These are phyloP conservation scores for Holothuria glaberrima DNA, from an alignment of 35 echinoderm and acorn worm genomes.

Conservation along the genomic window DNA sequence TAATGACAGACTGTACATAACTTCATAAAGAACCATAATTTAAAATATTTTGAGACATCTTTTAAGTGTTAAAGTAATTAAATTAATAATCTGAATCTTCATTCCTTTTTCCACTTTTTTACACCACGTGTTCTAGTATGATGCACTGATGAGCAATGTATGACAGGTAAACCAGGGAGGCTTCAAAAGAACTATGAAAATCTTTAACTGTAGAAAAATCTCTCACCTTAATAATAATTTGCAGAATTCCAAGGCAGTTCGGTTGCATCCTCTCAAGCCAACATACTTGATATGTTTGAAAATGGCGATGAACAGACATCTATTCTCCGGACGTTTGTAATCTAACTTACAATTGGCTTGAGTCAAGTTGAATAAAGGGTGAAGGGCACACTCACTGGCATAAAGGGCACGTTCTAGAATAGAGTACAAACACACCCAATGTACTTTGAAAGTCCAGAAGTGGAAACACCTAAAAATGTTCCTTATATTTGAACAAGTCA, in stretches of 20 bases:
- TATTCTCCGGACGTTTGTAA: constrained; percentile 83
- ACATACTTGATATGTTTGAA: constrained; percentile 91
- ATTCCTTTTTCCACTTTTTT: too few species aligned
- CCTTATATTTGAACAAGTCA: too few species aligned
- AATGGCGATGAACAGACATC: constrained; percentile 86
- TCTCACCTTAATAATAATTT: constrained; percentile 93
- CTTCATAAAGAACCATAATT: too few species aligned
- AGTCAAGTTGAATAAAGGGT: constrained; percentile 88
- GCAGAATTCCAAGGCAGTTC: constrained; percentile 86
- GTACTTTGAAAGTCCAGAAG: too few species aligned
- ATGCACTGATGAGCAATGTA: background rate
- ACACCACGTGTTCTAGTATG: too few species aligned
- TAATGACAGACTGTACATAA: too few species aligned
- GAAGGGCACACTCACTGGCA: constrained; percentile 84
- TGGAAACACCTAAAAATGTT: too few species aligned
- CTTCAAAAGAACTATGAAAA: background rate
- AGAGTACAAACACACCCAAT: background rate
- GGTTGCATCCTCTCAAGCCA: constrained; percentile 88
- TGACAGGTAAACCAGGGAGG: background rate
- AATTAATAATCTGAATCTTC: too few species aligned
- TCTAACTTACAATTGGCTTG: constrained; percentile 81
- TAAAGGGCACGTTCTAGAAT: constrained; percentile 85
- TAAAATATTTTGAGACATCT: too few species aligned
- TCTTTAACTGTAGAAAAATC: background rate
- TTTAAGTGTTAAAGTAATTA: too few species aligned